Percentiles rank a stretch among this genome's conserved stretches.
These are phyloP conservation scores for Calvadosia cruxmelitensis DNA, from an alignment of 30 jellyfish, hydroid and myxozoan genomes.

Conservation along the genomic window DNA sequence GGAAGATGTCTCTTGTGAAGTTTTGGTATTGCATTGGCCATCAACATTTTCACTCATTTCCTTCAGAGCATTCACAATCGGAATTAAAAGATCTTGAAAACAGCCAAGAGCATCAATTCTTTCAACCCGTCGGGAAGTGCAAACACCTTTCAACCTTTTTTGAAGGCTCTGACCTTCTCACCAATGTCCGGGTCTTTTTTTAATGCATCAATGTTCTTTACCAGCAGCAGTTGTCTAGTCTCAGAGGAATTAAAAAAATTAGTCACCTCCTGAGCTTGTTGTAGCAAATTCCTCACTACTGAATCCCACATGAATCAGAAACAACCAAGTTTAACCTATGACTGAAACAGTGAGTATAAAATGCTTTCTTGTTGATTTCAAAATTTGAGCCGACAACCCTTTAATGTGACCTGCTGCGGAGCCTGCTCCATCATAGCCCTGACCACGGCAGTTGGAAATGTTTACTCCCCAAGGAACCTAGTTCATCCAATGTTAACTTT, in stretches of 20 bases:
- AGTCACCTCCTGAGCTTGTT: neutral
- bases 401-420: constrained; percentile 6
- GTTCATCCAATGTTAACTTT: constrained; percentile 2
- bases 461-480: constrained; percentile 9
- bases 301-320: constrained; percentile 2
- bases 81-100: neutral
- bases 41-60: neutral
- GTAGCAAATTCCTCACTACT: constrained; percentile 2
- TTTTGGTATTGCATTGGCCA: neutral
- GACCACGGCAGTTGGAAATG: constrained; percentile 1
- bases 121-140: neutral
- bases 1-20: neutral
- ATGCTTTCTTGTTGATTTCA: constrained; percentile 2
- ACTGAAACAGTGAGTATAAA: constrained; percentile 11
- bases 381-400: constrained; percentile 5
- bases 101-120: neutral
- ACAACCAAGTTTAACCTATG: constrained; percentile 17
- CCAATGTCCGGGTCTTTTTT: no score
- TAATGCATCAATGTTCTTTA: neutral
- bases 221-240: constrained; percentile 5
- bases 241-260: neutral
- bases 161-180: neutral
- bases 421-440: constrained; percentile 18
- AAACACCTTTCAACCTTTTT: neutral
- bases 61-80: neutral